Conservation (phyloP, 1,140 invertebrate genomes). For the Oreohelix idahoensis region DNA sequence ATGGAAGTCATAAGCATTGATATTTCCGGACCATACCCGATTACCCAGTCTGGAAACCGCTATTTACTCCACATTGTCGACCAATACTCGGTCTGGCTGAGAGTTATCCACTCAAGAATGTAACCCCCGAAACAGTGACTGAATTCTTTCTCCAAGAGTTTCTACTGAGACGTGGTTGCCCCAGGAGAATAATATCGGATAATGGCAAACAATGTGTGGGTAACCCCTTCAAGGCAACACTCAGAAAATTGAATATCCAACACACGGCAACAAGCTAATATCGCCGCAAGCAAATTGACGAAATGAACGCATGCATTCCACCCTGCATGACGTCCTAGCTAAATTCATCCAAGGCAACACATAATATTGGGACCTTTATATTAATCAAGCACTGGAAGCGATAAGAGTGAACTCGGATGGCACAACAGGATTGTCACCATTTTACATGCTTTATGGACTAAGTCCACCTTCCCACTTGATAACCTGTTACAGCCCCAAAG, state of each 20-base stretch:
- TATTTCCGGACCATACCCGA: not conserved
- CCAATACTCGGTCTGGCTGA: not conserved
- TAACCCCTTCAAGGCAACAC: too few relatives aligned
- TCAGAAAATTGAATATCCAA: too few relatives aligned
- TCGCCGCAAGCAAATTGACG: not conserved
- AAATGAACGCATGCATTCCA: too few relatives aligned
- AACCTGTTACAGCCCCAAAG: not conserved
- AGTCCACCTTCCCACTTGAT: not conserved
- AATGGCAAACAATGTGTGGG: not conserved
- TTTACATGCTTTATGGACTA: too few relatives aligned
- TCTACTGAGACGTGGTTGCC: not conserved
- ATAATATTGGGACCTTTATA: too few relatives aligned
- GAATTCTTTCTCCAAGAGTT: not conserved
- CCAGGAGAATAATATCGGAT: not conserved
- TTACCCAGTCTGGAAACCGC: not conserved
- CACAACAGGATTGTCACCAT: too few relatives aligned
- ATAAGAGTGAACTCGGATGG: too few relatives aligned
- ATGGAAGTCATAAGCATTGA: not conserved
- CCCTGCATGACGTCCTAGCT: not conserved
- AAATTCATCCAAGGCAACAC: not conserved
- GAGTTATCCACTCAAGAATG: not conserved
- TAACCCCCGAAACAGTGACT: not conserved
- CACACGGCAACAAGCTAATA: not conserved
- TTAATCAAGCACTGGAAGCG: too few relatives aligned
- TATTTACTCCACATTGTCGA: not conserved